Conservation (phyloP, 2,888 invertebrate species). For the Parnassius apollo region DNA sequence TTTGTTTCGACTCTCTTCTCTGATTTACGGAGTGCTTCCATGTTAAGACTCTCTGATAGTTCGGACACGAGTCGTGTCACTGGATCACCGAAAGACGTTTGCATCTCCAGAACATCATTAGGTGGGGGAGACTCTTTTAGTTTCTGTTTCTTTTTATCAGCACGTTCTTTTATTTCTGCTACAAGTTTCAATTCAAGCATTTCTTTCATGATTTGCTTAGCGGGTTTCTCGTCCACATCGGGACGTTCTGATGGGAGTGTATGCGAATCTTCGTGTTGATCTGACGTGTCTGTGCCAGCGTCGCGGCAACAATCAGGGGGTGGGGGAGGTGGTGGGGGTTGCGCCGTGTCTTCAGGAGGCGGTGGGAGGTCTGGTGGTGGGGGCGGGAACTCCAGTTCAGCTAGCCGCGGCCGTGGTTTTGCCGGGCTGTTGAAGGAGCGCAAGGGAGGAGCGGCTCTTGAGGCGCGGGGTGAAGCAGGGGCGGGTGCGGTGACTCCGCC, state of each 20-base stretch:
- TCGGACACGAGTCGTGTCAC: constrained; percentile 91
- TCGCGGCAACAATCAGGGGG: constrained; percentile 81
- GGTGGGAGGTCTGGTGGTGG: constrained; percentile 91
- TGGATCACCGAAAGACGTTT: constrained; percentile 83
- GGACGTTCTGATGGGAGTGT: constrained; percentile 70
- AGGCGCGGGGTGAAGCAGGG: constrained; percentile 68
- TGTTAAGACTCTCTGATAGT: constrained; percentile 90
- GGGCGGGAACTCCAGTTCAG: constrained; percentile 93
- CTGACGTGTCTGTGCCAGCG: constrained; percentile 86
- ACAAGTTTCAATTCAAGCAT: constrained; percentile 90
- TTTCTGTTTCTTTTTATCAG: constrained; percentile 83
- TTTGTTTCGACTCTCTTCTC: constrained; percentile 41
- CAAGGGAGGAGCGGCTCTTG: constrained; percentile 58
- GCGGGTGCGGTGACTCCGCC: constrained; percentile 87
- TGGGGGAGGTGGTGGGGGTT: constrained; percentile 62
- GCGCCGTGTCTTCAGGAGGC: constrained; percentile 85
- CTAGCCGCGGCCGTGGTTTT: constrained; percentile 86
- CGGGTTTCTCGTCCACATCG: constrained; percentile 53
- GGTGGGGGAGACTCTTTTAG: constrained; percentile 75
- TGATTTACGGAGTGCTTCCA: constrained; percentile 76
- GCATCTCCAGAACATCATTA: constrained; percentile 43
- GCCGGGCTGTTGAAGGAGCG: constrained; percentile 86
- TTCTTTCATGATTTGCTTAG: constrained; percentile 85
- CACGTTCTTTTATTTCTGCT: constrained; percentile 91
- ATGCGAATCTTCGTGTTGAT: constrained; percentile 74